These are phyloP conservation scores for Kryptolebias marmoratus DNA, from an alignment of 2,113 vertebrate species.

Conservation along the genomic window DNA sequence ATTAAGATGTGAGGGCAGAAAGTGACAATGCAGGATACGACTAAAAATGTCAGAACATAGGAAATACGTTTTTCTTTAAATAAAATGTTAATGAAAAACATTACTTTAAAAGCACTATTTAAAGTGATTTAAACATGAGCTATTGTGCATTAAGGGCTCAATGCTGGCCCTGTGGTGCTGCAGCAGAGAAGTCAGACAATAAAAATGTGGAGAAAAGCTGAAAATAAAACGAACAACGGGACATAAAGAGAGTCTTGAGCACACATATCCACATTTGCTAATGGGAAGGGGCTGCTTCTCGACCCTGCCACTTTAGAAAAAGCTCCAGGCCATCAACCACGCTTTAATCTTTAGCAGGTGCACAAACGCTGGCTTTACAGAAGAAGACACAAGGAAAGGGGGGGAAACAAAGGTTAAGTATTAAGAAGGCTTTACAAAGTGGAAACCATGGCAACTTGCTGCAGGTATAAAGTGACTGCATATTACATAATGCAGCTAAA, in stretches of 20 bases:
- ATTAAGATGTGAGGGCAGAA: constrained; percentile 61
- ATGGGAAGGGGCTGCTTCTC: constrained; percentile 48
- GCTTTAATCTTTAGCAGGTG: constrained; percentile 78
- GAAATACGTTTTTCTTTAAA: constrained; percentile 11
- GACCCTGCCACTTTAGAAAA: constrained; percentile 52
- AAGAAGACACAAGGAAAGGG: constrained; percentile 34
- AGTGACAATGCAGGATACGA: constrained; percentile 50
- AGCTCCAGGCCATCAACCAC: constrained; percentile 40
- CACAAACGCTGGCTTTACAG: constrained; percentile 46
- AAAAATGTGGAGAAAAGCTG: constrained; percentile 13
- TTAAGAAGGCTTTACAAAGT: constrained; percentile 43
- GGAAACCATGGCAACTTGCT: constrained; percentile 66
- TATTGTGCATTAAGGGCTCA: not conserved
- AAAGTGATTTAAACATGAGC: constrained; percentile 1
- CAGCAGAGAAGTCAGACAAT: not conserved
- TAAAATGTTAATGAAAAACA: constrained; percentile 9
- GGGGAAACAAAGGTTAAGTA: constrained; percentile 62
- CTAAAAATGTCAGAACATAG: constrained; percentile 22
- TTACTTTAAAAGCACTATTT: constrained; percentile 1
- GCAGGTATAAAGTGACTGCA: constrained; percentile 51
- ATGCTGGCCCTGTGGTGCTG: not conserved
- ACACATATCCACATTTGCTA: constrained; percentile 54
- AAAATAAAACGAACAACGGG: constrained; percentile 39
- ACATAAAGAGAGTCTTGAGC: constrained; percentile 34
- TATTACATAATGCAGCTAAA: constrained; percentile 44